Base-by-base conservation (phyloP, 2,888 invertebrate species). In the Drosophila testacea region DNA sequence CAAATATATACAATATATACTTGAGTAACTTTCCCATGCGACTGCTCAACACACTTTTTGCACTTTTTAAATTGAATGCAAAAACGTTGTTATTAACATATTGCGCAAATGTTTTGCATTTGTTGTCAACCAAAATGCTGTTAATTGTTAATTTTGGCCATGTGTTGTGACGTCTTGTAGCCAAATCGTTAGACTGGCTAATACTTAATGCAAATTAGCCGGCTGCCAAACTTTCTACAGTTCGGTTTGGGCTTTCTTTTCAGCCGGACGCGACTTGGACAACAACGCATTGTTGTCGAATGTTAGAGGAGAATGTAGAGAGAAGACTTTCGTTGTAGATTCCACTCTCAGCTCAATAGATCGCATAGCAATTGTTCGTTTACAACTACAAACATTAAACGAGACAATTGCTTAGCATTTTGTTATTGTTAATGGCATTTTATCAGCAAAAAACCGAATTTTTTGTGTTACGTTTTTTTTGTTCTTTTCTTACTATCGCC, bases 401-500 rank as follows among this genome's bases (percentile, higher is more conserved):
- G 32, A 56, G 60, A 72, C 70, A 75, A 69, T 78, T 46, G 69
- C 54, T 47, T n/a, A 50, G 32, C 52, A 44, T 69, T 64, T 81
- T 78, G 72, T 71, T 83, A 50, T 75, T 86, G 71, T 47, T 52
- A 55, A 75, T 73, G 83, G 80, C 54, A 83, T 85, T 83, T 83
- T 86, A 83, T 83, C 83, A 83, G 81, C 68, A 48, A 32, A 32
- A 32, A 32, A 47, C 10, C 7, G 10, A 50, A 44, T 65, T 55
- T 55, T 71, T 42, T 55, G 51, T 59, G 36, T 57, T 54, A 30
- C 10, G 36, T 54, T 41, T 50, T 61, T 30, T 13, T 32, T 61
- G 13, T 36, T 10, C 34, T 44, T 10, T 48, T 54, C 16, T 42
- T 69, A 68, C 60, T 71, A 63, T 80, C 68, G 32, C 56, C 34